A percentile compares a stretch with the other conserved stretches of the same genome.
Evolutionary conservation across 1,140 invertebrate species (phyloP).

Genomic region (Calosoma granatense): DNA sequence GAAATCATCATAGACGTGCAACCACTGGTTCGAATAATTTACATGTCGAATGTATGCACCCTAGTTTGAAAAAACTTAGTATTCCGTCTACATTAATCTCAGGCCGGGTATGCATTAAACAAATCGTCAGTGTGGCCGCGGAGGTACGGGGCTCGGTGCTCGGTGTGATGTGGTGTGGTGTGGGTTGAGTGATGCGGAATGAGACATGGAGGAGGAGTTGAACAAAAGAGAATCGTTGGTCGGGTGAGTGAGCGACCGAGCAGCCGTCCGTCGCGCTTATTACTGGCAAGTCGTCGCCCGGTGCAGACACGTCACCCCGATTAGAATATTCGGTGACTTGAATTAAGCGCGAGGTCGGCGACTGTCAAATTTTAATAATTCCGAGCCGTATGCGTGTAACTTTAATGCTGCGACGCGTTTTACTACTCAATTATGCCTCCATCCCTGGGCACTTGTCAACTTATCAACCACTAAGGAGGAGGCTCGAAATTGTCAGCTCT

Average conservation of each 20-base stretch:
- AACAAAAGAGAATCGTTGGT: not conserved
- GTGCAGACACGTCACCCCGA: not conserved
- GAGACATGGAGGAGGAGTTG: not conserved
- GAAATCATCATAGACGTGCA: no score
- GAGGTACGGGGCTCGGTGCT: no score
- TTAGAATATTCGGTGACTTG: not conserved
- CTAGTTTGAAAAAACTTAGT: slow-evolving; percentile 11
- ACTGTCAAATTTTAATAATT: slow-evolving; percentile 28
- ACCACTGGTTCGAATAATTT: not conserved
- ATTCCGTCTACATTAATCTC: slow-evolving; percentile 22
- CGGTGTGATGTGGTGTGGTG: no score
- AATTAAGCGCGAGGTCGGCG: slow-evolving; percentile 14
- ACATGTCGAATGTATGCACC: slow-evolving; percentile 12
- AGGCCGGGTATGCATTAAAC: slow-evolving; percentile 25
- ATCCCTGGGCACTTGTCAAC: slow-evolving; percentile 26
- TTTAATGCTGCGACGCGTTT: slow-evolving; percentile 22
- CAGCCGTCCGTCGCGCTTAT: not conserved
- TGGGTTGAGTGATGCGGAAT: not conserved
- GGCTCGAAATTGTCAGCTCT: slow-evolving; percentile 26
- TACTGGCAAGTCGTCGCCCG: not conserved
- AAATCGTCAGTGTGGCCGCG: slow-evolving; percentile 16
- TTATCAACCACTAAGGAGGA: slow-evolving; percentile 21
- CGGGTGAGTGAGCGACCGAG: not conserved
- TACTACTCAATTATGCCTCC: slow-evolving; percentile 26
- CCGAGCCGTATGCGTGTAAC: slow-evolving; percentile 13